A percentile compares a stretch with the other conserved stretches of the same genome.
phyloP scores from a whole-genome alignment of 1,140 invertebrate genomes.

The Lordiphosa clarofinis region DNA sequence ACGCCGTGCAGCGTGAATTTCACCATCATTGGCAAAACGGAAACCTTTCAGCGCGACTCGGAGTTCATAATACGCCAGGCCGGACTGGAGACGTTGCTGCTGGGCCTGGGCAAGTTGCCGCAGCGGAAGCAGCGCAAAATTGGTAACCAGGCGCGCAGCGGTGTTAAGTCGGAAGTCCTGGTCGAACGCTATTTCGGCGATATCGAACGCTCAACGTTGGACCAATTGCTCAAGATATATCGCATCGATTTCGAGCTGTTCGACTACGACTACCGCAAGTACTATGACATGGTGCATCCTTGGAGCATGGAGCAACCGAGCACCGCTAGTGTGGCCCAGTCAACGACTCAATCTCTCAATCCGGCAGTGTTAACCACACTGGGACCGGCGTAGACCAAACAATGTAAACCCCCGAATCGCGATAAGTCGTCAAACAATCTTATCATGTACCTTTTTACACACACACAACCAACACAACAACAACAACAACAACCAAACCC shows the following conservation, averaged over 20 bases:
- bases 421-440: constrained; percentile 62
- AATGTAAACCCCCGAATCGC: constrained; percentile 4
- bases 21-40: constrained; percentile 84
- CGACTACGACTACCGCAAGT: constrained; percentile 82
- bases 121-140: constrained; percentile 81
- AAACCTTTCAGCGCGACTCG: constrained; percentile 86
- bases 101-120: constrained; percentile 80
- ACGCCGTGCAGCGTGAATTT: constrained; percentile 87
- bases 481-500: constrained; percentile 35
- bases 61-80: constrained; percentile 84
- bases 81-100: constrained; percentile 82
- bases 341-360: not conserved
- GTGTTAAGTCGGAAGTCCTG: constrained; percentile 81
- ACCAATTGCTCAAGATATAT: constrained; percentile 86
- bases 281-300: constrained; percentile 81
- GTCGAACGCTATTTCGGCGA: constrained; percentile 84
- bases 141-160: constrained; percentile 80
- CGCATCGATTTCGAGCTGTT: constrained; percentile 87
- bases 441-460: constrained; percentile 69
- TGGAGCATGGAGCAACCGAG: constrained; percentile 47
- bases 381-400: constrained; percentile 24
- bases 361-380: constrained; percentile 7
- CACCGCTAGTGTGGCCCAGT: constrained; percentile 14
- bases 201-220: constrained; percentile 82
- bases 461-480: constrained; percentile 20